Conservation (phyloP, 2,113 vertebrate genomes). For the Buteo buteo region DNA sequence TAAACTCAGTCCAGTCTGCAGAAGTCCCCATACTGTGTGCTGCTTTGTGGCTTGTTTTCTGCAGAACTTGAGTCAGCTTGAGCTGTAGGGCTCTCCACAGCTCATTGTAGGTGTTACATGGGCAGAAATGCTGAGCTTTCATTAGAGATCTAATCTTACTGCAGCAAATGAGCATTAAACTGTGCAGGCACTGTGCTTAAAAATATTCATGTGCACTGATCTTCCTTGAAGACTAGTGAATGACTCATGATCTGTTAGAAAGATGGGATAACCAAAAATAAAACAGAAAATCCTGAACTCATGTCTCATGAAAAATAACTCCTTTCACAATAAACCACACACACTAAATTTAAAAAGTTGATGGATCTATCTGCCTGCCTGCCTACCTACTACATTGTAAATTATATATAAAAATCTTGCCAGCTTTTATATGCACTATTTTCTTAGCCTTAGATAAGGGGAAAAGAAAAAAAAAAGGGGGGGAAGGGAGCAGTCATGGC, state of each 20-base stretch:
- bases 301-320: background rate
- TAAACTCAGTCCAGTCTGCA: background rate
- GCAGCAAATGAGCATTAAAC: background rate
- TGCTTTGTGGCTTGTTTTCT: background rate
- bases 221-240: conserved; percentile 1
- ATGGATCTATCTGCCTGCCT: background rate
- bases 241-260: conserved; percentile 18
- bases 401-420: background rate
- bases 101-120: rapidly evolving
- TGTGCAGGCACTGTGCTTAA: background rate
- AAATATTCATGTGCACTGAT: background rate
- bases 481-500: too few relatives aligned
- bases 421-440: background rate
- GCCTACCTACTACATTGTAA: background rate
- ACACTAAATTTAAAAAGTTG: background rate
- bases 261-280: conserved; percentile 24
- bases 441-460: background rate
- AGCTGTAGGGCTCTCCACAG: background rate
- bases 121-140: background rate
- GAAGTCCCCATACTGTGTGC: background rate
- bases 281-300: conserved; percentile 15
- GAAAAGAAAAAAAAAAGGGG: too few relatives aligned
- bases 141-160: background rate
- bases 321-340: background rate
- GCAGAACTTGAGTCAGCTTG: background rate